Base-by-base conservation (phyloP, 2,797 vertebrate species). In the Bradypus variegatus region DNA sequence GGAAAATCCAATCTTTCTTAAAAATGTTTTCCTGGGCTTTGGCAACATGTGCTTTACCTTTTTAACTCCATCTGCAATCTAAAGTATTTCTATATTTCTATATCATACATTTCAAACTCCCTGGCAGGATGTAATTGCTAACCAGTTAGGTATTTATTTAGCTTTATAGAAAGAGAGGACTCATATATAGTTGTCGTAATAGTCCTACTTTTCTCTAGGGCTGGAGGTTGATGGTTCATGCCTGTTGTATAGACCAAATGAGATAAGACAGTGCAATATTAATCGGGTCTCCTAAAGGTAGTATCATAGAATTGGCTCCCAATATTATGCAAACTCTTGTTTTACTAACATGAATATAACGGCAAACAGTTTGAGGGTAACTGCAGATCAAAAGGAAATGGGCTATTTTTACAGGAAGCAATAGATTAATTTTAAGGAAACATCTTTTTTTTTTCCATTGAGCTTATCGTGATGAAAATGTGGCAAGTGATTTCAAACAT, bases 1-100 rank as follows among this genome's bases (percentile, higher is more conserved):
- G 92, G 95, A 96, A 96, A 96, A 94, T 87, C 31, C 25, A 93
- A 91, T 94, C 89, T 95, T 88, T 69, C 89, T 95, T 89, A 45
- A 93, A 95, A 94, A 92, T 45, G 38, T 91, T 85, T 90, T 94
- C 83, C 69, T 94, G 85, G 69, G n/a, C 81, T 79, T 76, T 85
- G 62, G 73, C 83, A 95, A 91, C 16, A 79, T 94, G 84, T 91
- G 91, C 84, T 95, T 94, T 93, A 89, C 83, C 77, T 95, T 69
- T 94, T 94, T 48, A 84, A 73, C 23, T 90, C 90, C 70, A 91
- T 75, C 88, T 95, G 94, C 9, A 82, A 89, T 65, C 90, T 91
- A 86, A 92, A 78, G 16, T 88, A 91, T 78, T 94, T 88, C 91
- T 94, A 60, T 88, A 91, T 78, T 94, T 88, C 91, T 94, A 60